Percentiles rank a stretch among this genome's conserved stretches.
These are phyloP conservation scores for Cylindroiulus punctatus DNA, from an alignment of 2,888 invertebrate species.

Conservation along the genomic window DNA sequence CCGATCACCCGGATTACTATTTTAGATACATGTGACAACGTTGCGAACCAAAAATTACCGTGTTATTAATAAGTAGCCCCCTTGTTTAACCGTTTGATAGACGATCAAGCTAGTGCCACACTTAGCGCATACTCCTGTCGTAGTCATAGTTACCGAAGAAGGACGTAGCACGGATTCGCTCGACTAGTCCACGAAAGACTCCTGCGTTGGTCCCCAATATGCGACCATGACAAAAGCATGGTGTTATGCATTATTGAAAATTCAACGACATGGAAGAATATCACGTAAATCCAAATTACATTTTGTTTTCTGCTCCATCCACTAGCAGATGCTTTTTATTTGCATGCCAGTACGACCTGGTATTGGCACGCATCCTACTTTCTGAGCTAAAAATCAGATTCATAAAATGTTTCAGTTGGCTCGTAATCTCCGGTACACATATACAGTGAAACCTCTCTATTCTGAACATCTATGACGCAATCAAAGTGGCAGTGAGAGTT, in stretches of 20 bases:
- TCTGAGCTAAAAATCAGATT: too few species aligned
- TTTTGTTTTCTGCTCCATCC: too few species aligned
- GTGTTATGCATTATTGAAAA: not conserved
- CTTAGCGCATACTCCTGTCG: not conserved
- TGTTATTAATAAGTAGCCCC: conserved; percentile 13
- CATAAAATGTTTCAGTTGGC: not conserved
- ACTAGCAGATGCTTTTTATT: too few species aligned
- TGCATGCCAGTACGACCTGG: too few species aligned
- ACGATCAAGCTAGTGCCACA: not conserved
- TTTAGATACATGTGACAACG: conserved; percentile 44
- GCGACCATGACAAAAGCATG: not conserved
- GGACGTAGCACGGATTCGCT: not conserved
- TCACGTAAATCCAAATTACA: not conserved
- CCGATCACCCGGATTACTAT: not conserved
- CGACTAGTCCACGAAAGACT: not conserved
- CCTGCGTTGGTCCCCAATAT: not conserved
- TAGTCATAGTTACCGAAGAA: not conserved
- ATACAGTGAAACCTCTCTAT: too few species aligned
- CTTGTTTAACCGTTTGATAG: conserved; percentile 12
- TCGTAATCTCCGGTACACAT: not conserved
- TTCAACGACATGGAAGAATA: not conserved
- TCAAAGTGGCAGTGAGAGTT: too few species aligned
- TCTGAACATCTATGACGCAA: too few species aligned
- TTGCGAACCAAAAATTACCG: not conserved
- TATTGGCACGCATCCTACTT: too few species aligned